Conservation (phyloP, 2,113 vertebrate species). For the Numenius arquata region DNA sequence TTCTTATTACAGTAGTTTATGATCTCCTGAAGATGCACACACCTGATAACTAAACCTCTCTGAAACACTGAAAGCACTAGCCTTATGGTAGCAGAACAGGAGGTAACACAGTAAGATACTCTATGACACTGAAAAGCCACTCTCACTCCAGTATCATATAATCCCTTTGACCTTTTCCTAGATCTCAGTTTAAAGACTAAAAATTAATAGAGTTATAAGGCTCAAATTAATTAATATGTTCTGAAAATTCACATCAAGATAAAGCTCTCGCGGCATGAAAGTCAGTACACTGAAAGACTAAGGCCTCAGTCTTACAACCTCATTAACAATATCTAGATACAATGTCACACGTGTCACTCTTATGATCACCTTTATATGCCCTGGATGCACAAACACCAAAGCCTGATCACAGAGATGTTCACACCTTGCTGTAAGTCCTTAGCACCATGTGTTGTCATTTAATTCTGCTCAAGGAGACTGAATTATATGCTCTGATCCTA, state of each 20-base stretch:
- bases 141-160: background rate
- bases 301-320: background rate
- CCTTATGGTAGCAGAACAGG: rapidly evolving
- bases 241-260: background rate
- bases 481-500: background rate
- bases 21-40: background rate
- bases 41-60: background rate
- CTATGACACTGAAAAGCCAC: background rate
- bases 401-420: background rate
- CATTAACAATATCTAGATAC: background rate
- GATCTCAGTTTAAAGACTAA: background rate
- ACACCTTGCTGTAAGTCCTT: background rate
- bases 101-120: rapidly evolving
- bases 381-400: background rate
- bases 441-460: background rate
- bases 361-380: background rate
- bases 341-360: background rate
- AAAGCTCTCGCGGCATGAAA: background rate
- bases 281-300: background rate
- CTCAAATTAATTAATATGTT: background rate
- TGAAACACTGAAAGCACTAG: background rate
- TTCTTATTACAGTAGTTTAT: background rate
- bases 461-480: background rate
- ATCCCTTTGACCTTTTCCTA: background rate
- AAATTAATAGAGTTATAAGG: background rate